A percentile compares a stretch with the other conserved stretches of the same genome.
These are phyloP conservation scores for Philaethria dido DNA, from an alignment of 2,888 invertebrate genomes.

Conservation along the genomic window DNA sequence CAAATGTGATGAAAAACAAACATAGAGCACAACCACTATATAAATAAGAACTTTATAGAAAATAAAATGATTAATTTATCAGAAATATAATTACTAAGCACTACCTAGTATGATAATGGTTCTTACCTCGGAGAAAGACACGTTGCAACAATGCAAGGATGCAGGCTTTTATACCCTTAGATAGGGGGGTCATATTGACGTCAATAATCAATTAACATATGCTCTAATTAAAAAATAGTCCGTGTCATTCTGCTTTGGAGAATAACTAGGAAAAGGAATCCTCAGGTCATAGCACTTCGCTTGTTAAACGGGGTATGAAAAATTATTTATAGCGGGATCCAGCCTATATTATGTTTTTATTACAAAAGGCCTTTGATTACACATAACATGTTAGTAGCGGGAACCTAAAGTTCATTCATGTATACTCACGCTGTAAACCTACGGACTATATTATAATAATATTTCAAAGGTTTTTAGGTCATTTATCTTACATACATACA, in stretches of 20 bases:
- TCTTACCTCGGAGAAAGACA: conserved; percentile 1
- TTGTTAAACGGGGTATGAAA: conserved; percentile 2
- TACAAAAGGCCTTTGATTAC: not conserved
- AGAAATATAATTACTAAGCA: not conserved
- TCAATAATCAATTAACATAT: conserved; percentile 7
- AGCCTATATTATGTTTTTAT: not conserved
- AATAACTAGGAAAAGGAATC: conserved; percentile 8
- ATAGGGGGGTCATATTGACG: not conserved
- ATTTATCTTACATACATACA: too few species aligned
- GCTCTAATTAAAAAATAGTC: conserved; percentile 17
- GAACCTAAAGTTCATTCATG: not conserved
- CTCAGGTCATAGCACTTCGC: conserved; percentile 9
- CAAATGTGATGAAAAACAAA: too few species aligned
- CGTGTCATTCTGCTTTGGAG: conserved; percentile 13
- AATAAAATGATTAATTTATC: too few species aligned
- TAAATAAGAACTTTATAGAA: too few species aligned
- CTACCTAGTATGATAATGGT: not conserved
- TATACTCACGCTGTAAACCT: not conserved
- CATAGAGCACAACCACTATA: too few species aligned
- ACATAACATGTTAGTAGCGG: not conserved
- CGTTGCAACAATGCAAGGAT: not conserved
- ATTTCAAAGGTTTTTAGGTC: not conserved
- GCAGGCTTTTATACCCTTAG: conserved; percentile 9
- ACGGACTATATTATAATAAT: not conserved
- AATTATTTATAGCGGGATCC: conserved; percentile 9